phyloP scores from a whole-genome alignment of 1,140 invertebrate species.

The Lucilia cuprina region DNA sequence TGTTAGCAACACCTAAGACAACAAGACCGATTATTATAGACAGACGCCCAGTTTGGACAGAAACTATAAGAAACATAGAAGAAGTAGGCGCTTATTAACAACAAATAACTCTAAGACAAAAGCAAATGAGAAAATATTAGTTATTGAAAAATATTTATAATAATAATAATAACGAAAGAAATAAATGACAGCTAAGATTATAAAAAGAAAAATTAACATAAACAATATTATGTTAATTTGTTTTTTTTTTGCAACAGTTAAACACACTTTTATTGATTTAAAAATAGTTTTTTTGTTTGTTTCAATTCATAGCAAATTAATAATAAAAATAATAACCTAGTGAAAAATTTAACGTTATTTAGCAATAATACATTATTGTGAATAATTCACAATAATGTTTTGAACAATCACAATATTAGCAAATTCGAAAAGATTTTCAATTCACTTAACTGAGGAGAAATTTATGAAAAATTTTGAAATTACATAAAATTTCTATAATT shows the following conservation, averaged over 20 bases:
- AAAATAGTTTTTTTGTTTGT: no score
- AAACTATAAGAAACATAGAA: background rate
- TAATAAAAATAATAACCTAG: no score
- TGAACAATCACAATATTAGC: no score
- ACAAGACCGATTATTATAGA: background rate
- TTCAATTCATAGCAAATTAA: no score
- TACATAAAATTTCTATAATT: no score
- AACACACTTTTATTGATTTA: no score
- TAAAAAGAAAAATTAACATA: background rate
- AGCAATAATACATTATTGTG: no score
- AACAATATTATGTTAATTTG: background rate
- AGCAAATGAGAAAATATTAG: background rate
- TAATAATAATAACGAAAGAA: background rate
- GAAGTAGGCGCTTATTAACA: background rate
- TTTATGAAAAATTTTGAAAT: no score
- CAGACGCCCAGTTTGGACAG: background rate
- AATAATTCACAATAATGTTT: no score
- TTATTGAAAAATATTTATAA: background rate
- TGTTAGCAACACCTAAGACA: background rate
- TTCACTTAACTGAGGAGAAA: no score
- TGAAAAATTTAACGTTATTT: no score
- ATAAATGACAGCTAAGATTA: background rate
- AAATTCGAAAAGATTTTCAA: no score
- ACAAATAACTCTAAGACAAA: background rate
- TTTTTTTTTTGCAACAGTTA: background rate